Conservation (phyloP, 2,797 vertebrate genomes). For the Anniella stebbinsi region DNA sequence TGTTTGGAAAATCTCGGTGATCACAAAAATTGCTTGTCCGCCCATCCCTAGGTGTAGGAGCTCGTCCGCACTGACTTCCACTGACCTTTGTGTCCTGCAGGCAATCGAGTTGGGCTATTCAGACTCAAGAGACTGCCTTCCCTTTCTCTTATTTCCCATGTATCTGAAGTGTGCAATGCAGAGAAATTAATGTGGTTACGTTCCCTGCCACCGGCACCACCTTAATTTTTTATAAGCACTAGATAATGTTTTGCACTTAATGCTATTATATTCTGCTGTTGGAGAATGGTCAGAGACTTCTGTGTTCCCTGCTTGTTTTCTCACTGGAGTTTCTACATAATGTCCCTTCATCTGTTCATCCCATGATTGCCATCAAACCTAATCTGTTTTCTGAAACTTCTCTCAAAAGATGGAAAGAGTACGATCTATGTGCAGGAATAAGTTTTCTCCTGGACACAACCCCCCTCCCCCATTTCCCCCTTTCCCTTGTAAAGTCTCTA, state of each 20-base stretch:
- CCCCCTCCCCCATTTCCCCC: neutral
- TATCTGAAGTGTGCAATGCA: slow-evolving; percentile 17
- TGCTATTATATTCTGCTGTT: neutral
- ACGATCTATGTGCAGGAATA: neutral
- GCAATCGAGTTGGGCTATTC: neutral
- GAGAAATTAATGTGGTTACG: slow-evolving; percentile 24
- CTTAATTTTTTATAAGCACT: slow-evolving; percentile 38
- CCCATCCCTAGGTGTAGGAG: neutral
- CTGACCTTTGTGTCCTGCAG: neutral
- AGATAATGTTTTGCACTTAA: slow-evolving; percentile 42
- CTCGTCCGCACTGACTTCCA: too few relatives aligned
- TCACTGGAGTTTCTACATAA: slow-evolving; percentile 34
- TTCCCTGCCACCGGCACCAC: neutral
- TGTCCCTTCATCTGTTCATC: slow-evolving; percentile 43
- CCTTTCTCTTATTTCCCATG: neutral
- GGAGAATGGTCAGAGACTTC: neutral
- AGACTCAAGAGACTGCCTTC: neutral
- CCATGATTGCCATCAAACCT: neutral
- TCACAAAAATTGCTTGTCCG: too few relatives aligned
- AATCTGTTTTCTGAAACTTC: slow-evolving; percentile 1
- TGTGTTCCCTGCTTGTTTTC: slow-evolving; percentile 27
- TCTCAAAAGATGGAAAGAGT: neutral
- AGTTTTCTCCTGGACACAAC: neutral
- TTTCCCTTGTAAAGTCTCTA: slow-evolving; percentile 1
- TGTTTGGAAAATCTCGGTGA: too few relatives aligned